Percentiles rank a stretch among this genome's conserved stretches.
These are phyloP conservation scores for Sminthurinus signatus DNA, from an alignment of 1,140 invertebrate species.

Conservation along the genomic window DNA sequence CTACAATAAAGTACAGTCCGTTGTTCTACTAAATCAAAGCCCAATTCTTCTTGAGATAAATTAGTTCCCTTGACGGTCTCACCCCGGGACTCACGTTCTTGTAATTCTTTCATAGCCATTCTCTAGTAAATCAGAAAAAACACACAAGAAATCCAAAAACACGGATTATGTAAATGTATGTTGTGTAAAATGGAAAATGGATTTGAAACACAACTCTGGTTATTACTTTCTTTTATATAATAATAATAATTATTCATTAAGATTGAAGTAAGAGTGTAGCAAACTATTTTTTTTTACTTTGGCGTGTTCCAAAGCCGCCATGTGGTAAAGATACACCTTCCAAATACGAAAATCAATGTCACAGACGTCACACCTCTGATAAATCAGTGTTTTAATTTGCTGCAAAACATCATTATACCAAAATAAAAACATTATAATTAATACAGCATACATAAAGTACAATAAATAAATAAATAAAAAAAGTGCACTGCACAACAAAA, in stretches of 20 bases:
- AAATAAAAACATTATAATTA: background rate
- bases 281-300: conserved; percentile 34
- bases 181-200: too few relatives aligned
- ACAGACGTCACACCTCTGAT: conserved; percentile 34
- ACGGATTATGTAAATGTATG: too few relatives aligned
- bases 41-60: conserved; percentile 9
- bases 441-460: too few relatives aligned
- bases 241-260: background rate
- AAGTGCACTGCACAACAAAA: too few relatives aligned
- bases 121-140: conserved; percentile 18
- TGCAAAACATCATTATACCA: conserved; percentile 3
- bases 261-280: background rate
- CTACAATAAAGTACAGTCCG: conserved; percentile 34
- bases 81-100: conserved; percentile 27
- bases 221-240: background rate
- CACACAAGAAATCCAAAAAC: too few relatives aligned
- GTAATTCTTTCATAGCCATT: conserved; percentile 35
- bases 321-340: conserved; percentile 39
- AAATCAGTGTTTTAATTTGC: conserved; percentile 37
- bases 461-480: too few relatives aligned
- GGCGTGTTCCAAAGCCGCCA: conserved; percentile 37
- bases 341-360: conserved; percentile 40
- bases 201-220: background rate
- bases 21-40: conserved; percentile 31
- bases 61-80: conserved; percentile 28